These are phyloP conservation scores for Heliothis subflexa DNA, from an alignment of 1,140 invertebrate species.

Conservation along the genomic window DNA sequence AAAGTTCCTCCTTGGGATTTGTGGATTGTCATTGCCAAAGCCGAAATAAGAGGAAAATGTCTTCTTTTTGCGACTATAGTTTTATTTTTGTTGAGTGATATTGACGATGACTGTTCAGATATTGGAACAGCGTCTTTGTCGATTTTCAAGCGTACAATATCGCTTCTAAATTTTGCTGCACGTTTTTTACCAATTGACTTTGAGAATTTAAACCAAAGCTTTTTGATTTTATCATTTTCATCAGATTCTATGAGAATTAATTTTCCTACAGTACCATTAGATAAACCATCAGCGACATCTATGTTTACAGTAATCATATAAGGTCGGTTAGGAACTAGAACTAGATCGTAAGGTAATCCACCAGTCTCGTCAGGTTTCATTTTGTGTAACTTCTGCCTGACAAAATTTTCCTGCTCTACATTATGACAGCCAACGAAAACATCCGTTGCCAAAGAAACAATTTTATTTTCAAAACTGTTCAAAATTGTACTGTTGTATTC, in stretches of 20 bases:
- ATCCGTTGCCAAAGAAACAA: slow-evolving; percentile 42
- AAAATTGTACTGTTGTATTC: slow-evolving; percentile 50
- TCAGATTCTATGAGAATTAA: slow-evolving; percentile 48
- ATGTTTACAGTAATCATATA: slow-evolving; percentile 51
- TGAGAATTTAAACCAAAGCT: slow-evolving; percentile 49
- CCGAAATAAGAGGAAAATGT: slow-evolving; percentile 61
- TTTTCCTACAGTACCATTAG: slow-evolving; percentile 55
- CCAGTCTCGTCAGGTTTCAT: slow-evolving; percentile 44
- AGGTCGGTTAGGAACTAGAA: slow-evolving; percentile 50
- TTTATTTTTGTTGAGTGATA: slow-evolving; percentile 56
- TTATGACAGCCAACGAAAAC: slow-evolving; percentile 47
- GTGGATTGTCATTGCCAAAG: slow-evolving; percentile 64
- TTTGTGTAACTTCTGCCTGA: slow-evolving; percentile 39
- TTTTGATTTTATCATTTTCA: slow-evolving; percentile 25
- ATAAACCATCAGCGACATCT: slow-evolving; percentile 50
- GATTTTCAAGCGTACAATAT: too few species aligned
- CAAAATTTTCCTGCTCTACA: slow-evolving; percentile 47
- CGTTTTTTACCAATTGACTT: slow-evolving; percentile 1
- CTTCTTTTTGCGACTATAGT: slow-evolving; percentile 54
- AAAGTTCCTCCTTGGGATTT: slow-evolving; percentile 71
- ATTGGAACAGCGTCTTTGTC: too few species aligned
- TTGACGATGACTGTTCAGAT: slow-evolving; percentile 17
- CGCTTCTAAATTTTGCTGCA: too few species aligned
- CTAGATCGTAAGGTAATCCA: slow-evolving; percentile 47
- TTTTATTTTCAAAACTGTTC: slow-evolving; percentile 40